phyloP scores from a whole-genome alignment of 2,888 invertebrate species.

The Rhagonycha lutea region DNA sequence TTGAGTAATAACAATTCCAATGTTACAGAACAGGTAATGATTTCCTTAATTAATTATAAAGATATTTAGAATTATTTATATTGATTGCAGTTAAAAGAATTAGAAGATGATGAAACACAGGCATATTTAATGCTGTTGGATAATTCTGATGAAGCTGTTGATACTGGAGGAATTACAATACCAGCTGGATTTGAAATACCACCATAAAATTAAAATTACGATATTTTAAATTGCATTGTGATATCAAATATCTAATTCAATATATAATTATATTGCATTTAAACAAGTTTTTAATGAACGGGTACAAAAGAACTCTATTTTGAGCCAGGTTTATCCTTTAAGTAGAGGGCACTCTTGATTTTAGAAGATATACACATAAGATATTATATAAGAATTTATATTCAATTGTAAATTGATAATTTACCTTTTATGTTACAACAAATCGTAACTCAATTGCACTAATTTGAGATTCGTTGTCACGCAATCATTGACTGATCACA shows the following conservation, averaged over 20 bases:
- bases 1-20: neutral
- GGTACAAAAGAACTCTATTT: neutral
- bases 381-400: no score
- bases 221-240: neutral
- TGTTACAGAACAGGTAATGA: neutral
- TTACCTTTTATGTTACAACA: no score
- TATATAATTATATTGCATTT: neutral
- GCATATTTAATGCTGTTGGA: conserved; percentile 43
- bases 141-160: conserved; percentile 55
- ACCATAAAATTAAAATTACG: neutral
- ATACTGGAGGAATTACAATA: conserved; percentile 63
- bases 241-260: neutral
- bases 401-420: no score
- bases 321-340: neutral
- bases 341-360: no score
- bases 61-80: neutral
- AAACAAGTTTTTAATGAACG: neutral
- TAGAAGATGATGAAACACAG: conserved; percentile 57
- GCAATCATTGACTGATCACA: no score
- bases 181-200: conserved; percentile 55
- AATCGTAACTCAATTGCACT: no score
- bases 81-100: conserved; percentile 31
- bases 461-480: no score
- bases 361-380: no score
- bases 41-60: neutral